Conservation (phyloP, 2,888 invertebrate species). For the Zygogramma bicolorata region DNA sequence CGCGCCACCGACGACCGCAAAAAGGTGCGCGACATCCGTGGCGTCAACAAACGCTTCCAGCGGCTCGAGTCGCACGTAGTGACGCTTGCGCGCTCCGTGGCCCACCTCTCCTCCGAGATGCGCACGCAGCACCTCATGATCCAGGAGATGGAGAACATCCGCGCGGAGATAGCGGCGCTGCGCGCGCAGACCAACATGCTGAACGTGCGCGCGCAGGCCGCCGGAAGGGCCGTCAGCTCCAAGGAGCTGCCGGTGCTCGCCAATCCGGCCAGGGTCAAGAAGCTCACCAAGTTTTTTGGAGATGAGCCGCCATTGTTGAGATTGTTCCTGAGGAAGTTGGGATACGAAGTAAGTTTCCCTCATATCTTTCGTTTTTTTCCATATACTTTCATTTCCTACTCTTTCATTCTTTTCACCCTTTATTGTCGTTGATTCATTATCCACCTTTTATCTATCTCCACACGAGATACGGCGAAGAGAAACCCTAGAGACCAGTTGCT, state of each 20-base stretch:
- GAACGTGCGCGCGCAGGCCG: conserved; percentile 76
- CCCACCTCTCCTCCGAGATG: conserved; percentile 92
- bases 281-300: conserved; percentile 93
- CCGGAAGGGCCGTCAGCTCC: conserved; percentile 70
- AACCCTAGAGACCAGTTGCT: too few relatives aligned
- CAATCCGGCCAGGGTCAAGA: conserved; percentile 88
- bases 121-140: conserved; percentile 89
- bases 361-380: too few relatives aligned
- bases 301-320: conserved; percentile 92
- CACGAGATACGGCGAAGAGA: too few relatives aligned
- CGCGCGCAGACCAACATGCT: conserved; percentile 76
- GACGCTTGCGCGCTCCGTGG: conserved; percentile 89
- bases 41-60: conserved; percentile 89
- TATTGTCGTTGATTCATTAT: neutral
- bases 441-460: too few relatives aligned
- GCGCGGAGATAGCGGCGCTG: conserved; percentile 84
- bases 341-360: conserved; percentile 84
- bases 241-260: conserved; percentile 80
- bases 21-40: conserved; percentile 76
- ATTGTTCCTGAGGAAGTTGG: conserved; percentile 89
- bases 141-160: conserved; percentile 89
- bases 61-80: conserved; percentile 92
- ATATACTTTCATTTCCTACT: too few relatives aligned
- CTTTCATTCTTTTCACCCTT: neutral
- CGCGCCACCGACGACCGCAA: conserved; percentile 78